Percentiles rank a stretch among this genome's conserved stretches.
Conservation (phyloP, 2,888 invertebrate genomes). For the Rhogogaster chlorosoma region DNA sequence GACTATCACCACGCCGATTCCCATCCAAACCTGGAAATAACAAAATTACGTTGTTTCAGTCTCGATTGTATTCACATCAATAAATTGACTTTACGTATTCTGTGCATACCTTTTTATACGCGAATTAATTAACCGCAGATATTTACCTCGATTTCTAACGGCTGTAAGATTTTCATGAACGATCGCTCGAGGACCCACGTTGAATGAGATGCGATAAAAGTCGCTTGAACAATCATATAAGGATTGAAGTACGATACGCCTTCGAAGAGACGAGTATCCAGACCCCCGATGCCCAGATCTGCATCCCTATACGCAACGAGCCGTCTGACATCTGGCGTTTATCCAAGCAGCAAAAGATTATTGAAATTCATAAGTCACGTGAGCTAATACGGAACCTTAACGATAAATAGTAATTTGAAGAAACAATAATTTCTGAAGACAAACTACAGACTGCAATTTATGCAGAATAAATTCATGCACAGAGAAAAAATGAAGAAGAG, state of each 20-base stretch:
- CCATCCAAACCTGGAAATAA: conserved; percentile 17
- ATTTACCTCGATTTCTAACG: background rate
- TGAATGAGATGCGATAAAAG: conserved; percentile 22
- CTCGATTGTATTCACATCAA: background rate
- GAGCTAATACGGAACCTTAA: background rate
- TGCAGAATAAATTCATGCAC: background rate
- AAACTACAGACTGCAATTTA: background rate
- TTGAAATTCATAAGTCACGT: background rate
- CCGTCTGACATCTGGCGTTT: background rate
- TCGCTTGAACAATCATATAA: conserved; percentile 4
- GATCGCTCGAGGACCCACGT: background rate
- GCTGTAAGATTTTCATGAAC: background rate
- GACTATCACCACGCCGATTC: background rate
- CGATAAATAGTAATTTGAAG: background rate
- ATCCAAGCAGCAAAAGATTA: background rate
- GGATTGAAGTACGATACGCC: background rate
- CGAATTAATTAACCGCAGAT: background rate
- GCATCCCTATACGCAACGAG: conserved; percentile 21
- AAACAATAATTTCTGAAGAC: background rate
- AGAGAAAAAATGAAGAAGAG: background rate
- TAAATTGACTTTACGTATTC: background rate
- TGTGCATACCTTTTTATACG: background rate
- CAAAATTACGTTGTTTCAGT: background rate
- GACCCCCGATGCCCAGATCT: background rate
- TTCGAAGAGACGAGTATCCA: background rate